Conservation (phyloP, 2,113 vertebrate species). For the Rhodinocichla rosea region DNA sequence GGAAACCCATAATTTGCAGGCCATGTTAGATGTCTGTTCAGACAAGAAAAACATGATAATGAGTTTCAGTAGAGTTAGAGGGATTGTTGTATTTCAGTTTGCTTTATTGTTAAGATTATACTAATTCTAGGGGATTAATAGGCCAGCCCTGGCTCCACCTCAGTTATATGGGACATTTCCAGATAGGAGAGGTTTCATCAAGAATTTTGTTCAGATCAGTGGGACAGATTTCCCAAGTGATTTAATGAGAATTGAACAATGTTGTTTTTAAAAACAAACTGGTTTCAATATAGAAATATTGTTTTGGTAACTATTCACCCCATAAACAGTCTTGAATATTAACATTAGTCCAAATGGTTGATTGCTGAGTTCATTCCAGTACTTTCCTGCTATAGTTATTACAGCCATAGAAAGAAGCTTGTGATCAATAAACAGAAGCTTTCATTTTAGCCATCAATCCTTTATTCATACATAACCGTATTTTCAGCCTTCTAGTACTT, state of each 20-base stretch:
- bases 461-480: not conserved
- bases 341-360: not conserved
- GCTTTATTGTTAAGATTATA: not conserved
- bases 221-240: not conserved
- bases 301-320: not conserved
- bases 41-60: not conserved
- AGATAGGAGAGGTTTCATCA: not conserved
- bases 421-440: not conserved
- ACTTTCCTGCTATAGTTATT: not conserved
- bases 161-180: not conserved
- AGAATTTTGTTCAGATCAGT: not conserved
- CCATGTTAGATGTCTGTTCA: not conserved
- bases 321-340: not conserved
- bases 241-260: not conserved
- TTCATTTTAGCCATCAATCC: not conserved
- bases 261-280: not conserved
- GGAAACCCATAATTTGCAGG: not conserved
- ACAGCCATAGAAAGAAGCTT: not conserved
- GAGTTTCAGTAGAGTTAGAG: not conserved
- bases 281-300: not conserved
- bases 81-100: not conserved
- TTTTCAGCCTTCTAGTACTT: not conserved
- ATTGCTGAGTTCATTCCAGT: not conserved
- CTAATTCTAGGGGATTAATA: not conserved
- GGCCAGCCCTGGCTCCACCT: not conserved